Evolutionary conservation across 2,797 vertebrate species (phyloP).

Genomic region (Sylvilagus floridanus): DNA sequence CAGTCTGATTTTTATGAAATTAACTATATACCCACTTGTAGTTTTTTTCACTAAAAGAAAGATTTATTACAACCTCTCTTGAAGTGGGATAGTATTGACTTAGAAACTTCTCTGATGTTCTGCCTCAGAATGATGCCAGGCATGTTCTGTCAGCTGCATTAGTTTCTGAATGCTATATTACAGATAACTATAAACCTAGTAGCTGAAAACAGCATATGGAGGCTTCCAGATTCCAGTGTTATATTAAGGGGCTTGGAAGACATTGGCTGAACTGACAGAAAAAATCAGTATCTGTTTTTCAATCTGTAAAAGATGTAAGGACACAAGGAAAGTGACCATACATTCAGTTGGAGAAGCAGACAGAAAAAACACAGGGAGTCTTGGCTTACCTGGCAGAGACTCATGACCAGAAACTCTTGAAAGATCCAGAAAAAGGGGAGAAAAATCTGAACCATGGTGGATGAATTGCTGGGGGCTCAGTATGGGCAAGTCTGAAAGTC

Average conservation of each 20-base stretch:
- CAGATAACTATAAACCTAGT: neutral
- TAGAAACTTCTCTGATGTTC: neutral
- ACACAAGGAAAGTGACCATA: neutral
- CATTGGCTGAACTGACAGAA: neutral
- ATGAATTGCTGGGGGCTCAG: neutral
- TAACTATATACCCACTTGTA: neutral
- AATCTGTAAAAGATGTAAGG: neutral
- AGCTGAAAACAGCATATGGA: neutral
- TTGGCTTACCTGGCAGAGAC: neutral
- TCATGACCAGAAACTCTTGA: neutral
- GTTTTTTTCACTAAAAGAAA: slow-evolving; percentile 5
- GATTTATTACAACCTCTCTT: neutral
- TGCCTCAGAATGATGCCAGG: neutral
- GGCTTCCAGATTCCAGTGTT: neutral
- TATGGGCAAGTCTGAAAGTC: neutral
- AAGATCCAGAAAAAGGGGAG: neutral
- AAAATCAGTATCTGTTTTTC: neutral
- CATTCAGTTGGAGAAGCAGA: neutral
- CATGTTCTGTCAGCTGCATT: neutral
- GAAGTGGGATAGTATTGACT: neutral
- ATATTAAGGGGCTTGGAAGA: neutral
- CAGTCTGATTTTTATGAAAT: neutral
- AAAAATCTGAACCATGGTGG: neutral
- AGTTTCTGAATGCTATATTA: neutral
- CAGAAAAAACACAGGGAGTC: neutral